These are phyloP conservation scores for Vicugna pacos DNA, from an alignment of 2,113 vertebrate species.

Conservation along the genomic window DNA sequence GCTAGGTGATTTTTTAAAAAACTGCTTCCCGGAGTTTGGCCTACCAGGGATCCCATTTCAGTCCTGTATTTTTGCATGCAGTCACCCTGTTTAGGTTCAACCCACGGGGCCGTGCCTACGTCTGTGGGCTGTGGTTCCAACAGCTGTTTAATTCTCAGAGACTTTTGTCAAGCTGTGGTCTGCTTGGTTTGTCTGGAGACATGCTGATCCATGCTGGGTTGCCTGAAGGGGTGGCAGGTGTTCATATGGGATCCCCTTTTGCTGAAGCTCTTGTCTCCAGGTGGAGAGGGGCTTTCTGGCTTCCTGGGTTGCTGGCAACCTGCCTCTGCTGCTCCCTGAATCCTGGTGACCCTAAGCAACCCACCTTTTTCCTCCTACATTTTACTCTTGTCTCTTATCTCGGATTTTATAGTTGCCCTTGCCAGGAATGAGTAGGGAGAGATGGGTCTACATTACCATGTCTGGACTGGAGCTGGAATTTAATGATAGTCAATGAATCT, in stretches of 20 bases:
- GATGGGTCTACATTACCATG: not conserved
- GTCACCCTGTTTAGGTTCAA: not conserved
- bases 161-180: not conserved
- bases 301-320: rapidly evolving
- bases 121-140: not conserved
- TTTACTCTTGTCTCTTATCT: not conserved
- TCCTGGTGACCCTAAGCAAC: too few species aligned
- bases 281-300: too few species aligned
- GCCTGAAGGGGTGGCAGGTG: too few species aligned
- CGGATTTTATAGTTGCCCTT: not conserved
- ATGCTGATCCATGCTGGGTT: not conserved
- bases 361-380: not conserved
- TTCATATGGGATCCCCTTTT: not conserved
- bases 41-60: too few species aligned
- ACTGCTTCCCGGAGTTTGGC: not conserved
- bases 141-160: not conserved
- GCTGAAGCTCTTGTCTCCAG: not conserved
- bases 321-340: not conserved
- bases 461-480: not conserved
- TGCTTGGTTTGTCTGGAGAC: not conserved
- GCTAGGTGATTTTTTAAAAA: not conserved
- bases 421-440: not conserved
- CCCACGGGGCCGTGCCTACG: too few species aligned
- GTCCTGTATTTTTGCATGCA: not conserved
- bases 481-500: not conserved